These are phyloP conservation scores for Phylloscopus trochiloides DNA, from an alignment of 2,113 vertebrate genomes.

Conservation along the genomic window DNA sequence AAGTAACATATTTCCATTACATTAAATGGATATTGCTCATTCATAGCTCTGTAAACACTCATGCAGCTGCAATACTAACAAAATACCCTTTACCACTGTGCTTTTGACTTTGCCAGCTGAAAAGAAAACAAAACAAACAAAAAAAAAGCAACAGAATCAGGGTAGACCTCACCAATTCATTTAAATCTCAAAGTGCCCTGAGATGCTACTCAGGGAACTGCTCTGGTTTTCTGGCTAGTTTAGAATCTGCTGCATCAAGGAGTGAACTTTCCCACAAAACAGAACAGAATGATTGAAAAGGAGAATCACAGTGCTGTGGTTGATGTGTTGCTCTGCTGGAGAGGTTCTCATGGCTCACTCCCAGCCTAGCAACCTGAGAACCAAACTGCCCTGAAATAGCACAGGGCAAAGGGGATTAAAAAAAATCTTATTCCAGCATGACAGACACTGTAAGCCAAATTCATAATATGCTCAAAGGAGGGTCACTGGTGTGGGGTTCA, in stretches of 20 bases:
- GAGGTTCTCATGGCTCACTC: neutral
- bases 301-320: neutral
- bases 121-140: neutral
- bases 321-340: neutral
- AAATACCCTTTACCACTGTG: neutral
- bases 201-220: neutral
- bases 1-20: neutral
- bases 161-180: neutral
- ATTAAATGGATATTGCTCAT: neutral
- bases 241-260: neutral
- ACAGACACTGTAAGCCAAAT: neutral
- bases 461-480: neutral
- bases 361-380: neutral
- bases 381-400: neutral
- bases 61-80: neutral
- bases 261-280: neutral
- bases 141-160: neutral
- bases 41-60: neutral
- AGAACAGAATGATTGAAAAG: accelerated
- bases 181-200: neutral
- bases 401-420: neutral
- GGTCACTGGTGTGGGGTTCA: neutral
- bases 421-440: neutral
- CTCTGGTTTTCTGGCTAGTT: neutral
- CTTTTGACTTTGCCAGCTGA: neutral